A percentile compares a stretch with the other conserved stretches of the same genome.
Conservation (phyloP, 1,140 invertebrate species). For the Ceratina australensis region DNA sequence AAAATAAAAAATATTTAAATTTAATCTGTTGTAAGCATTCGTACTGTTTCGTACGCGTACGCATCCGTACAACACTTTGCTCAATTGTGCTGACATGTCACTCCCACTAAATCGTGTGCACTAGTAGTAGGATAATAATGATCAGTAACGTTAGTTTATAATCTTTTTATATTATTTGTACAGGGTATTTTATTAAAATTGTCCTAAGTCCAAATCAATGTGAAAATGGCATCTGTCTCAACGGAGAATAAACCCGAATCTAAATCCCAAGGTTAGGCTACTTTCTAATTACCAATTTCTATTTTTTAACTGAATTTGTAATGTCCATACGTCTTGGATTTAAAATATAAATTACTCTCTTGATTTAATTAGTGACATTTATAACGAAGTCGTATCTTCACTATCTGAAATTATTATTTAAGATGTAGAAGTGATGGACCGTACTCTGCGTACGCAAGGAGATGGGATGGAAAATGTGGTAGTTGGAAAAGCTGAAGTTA, state of each 20-base stretch:
- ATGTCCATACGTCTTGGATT: background rate
- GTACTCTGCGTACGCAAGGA: constrained; percentile 77
- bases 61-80: background rate
- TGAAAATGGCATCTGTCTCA: constrained; percentile 24
- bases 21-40: too few relatives aligned
- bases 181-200: background rate
- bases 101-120: background rate
- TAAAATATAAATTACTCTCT: background rate
- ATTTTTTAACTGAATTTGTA: background rate
- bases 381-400: background rate
- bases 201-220: background rate
- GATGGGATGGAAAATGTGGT: constrained; percentile 81
- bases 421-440: constrained; percentile 65
- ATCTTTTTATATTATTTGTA: background rate
- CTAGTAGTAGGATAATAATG: background rate
- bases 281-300: background rate
- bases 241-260: constrained; percentile 9
- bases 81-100: background rate
- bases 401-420: constrained; percentile 17
- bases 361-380: too few relatives aligned
- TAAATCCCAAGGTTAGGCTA: constrained; percentile 39
- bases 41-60: too few relatives aligned
- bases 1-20: too few relatives aligned
- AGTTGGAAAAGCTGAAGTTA: constrained; percentile 58
- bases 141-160: background rate